phyloP scores from a whole-genome alignment of 2,888 invertebrate species.

The Zele albiditarsus region DNA sequence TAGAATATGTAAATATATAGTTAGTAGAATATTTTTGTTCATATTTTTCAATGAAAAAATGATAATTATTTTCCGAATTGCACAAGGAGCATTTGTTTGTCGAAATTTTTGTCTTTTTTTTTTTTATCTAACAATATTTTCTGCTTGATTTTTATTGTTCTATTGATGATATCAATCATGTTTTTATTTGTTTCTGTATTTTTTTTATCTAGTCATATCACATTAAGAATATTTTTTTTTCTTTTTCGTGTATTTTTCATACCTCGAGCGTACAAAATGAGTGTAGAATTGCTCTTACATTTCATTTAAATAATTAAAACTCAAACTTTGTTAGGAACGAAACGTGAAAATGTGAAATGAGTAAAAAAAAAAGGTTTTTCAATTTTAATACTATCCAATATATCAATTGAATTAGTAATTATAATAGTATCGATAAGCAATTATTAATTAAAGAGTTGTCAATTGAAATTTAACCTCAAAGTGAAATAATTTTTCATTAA shows the following conservation, averaged over 20 bases:
- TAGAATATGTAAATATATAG: neutral
- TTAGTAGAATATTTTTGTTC: neutral
- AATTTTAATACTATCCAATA: no score
- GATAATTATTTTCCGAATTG: neutral
- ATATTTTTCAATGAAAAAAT: neutral
- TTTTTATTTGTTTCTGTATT: slow-evolving; percentile 15
- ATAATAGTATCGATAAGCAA: no score
- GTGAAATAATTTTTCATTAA: no score
- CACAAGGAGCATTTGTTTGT: neutral
- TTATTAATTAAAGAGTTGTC: no score
- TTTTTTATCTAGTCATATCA: slow-evolving; percentile 29
- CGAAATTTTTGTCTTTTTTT: neutral
- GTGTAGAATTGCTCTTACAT: neutral
- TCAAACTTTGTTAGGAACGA: neutral
- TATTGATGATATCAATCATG: neutral
- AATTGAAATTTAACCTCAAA: no score
- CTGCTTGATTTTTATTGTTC: neutral
- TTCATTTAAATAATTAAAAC: neutral
- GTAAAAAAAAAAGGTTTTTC: no score
- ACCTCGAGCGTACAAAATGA: neutral
- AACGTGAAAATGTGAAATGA: no score
- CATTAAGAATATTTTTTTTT: slow-evolving; percentile 11
- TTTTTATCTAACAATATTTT: neutral
- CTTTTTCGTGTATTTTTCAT: neutral
- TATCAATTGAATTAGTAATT: no score